Percentiles rank a stretch among this genome's conserved stretches.
These are phyloP conservation scores for Hydrolagus colliei DNA, from an alignment of 2,797 vertebrate genomes.

Conservation along the genomic window DNA sequence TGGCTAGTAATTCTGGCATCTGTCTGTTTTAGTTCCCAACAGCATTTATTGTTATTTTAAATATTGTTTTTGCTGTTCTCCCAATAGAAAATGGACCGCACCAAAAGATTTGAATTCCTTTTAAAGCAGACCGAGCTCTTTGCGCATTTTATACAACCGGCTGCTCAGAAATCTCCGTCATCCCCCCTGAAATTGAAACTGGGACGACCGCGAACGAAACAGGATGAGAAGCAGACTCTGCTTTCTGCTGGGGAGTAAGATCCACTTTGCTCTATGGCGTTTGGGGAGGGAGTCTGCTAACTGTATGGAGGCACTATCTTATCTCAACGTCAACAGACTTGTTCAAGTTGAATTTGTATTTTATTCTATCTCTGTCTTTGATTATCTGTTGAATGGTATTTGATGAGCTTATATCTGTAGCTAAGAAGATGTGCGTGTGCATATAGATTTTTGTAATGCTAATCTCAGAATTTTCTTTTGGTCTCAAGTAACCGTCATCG, in stretches of 20 bases:
- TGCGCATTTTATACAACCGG: conserved; percentile 78
- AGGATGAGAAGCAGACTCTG: conserved; percentile 73
- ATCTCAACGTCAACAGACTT: too few species aligned
- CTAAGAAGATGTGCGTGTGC: too few species aligned
- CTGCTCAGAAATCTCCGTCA: conserved; percentile 73
- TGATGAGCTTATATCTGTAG: too few species aligned
- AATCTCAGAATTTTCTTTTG: conserved; percentile 29
- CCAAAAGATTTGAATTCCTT: conserved; percentile 78
- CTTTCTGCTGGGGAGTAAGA: conserved; percentile 76
- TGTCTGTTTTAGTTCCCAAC: not conserved
- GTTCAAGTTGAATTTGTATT: too few species aligned
- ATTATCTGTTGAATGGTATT: too few species aligned
- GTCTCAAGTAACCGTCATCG: conserved; percentile 67
- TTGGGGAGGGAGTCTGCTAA: not conserved
- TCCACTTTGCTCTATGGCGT: not conserved
- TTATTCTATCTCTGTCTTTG: too few species aligned
- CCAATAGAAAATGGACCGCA: conserved; percentile 70
- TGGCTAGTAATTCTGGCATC: not conserved
- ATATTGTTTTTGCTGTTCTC: conserved; percentile 37
- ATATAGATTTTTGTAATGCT: too few species aligned
- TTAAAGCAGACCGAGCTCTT: conserved; percentile 82
- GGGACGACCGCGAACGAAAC: conserved; percentile 66
- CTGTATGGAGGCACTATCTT: not conserved
- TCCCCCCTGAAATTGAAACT: conserved; percentile 73
- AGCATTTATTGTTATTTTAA: too few species aligned